Conservation (phyloP, 2,888 invertebrate genomes). For the Linyphia triangularis region DNA sequence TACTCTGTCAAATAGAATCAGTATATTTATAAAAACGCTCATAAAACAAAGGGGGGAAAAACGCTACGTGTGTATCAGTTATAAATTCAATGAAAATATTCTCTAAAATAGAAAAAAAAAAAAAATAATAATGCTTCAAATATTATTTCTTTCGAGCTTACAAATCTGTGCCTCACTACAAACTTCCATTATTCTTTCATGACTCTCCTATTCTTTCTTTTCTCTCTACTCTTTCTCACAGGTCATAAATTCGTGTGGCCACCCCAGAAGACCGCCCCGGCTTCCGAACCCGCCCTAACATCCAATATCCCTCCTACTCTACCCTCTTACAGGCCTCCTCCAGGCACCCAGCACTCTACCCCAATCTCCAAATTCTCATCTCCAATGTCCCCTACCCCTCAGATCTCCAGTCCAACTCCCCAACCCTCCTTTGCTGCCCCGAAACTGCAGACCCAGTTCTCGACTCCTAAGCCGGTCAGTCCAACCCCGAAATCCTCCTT, state of each 20-base stretch:
- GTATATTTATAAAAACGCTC: too few species aligned
- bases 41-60: too few species aligned
- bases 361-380: slow-evolving; percentile 13
- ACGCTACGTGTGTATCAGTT: too few species aligned
- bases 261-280: slow-evolving; percentile 81
- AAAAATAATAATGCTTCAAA: too few species aligned
- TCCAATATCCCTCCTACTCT: slow-evolving; percentile 76
- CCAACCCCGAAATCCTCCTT: slow-evolving; percentile 62
- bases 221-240: slow-evolving; percentile 34
- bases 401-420: not conserved
- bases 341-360: slow-evolving; percentile 72
- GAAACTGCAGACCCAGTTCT: slow-evolving; percentile 60
- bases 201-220: slow-evolving; percentile 22
- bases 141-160: too few species aligned
- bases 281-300: slow-evolving; percentile 77
- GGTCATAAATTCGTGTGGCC: slow-evolving; percentile 81
- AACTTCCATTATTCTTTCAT: slow-evolving; percentile 41
- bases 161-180: slow-evolving; percentile 41
- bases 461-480: slow-evolving; percentile 73
- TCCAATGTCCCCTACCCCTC: slow-evolving; percentile 37
- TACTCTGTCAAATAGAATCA: too few species aligned
- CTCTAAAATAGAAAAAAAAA: too few species aligned
- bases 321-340: slow-evolving; percentile 73
- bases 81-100: too few species aligned
- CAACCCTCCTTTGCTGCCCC: not conserved